phyloP scores from a whole-genome alignment of 2,888 invertebrate genomes.

The Zygothrica quintamaculata region DNA sequence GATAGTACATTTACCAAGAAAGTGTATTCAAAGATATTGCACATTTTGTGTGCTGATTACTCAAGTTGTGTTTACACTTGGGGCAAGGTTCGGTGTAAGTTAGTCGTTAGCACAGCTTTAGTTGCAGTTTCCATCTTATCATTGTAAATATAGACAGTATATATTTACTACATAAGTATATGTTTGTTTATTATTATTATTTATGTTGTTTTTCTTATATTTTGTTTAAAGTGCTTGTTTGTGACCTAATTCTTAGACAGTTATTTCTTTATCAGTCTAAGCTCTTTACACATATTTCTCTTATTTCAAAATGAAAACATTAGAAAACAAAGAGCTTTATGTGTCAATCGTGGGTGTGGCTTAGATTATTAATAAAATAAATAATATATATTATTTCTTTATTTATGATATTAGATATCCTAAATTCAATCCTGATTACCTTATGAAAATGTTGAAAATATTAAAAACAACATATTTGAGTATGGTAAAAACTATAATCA shows the following conservation, averaged over 20 bases:
- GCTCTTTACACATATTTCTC: not conserved
- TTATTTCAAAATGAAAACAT: not conserved
- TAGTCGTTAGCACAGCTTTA: constrained; percentile 16
- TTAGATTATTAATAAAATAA: no score
- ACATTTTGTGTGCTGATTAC: constrained; percentile 11
- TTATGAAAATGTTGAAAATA: no score
- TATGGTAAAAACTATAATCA: no score
- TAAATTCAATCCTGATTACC: no score
- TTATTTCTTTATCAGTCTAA: constrained; percentile 1
- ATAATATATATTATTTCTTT: no score
- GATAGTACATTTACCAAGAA: no score
- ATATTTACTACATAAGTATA: not conserved
- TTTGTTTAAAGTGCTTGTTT: not conserved
- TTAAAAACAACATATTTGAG: no score
- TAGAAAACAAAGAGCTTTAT: not conserved
- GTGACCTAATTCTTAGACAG: constrained; percentile 13
- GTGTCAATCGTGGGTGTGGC: no score
- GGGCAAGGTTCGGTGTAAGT: constrained; percentile 15
- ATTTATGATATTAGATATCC: no score
- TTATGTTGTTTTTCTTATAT: not conserved
- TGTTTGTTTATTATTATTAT: not conserved
- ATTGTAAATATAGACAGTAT: constrained; percentile 14
- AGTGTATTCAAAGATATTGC: constrained; percentile 4
- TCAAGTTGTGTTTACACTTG: constrained; percentile 18
- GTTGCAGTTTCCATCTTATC: constrained; percentile 15